Percentiles rank a stretch among this genome's conserved stretches.
Conservation (phyloP, 2,113 vertebrate species). For the Ovis aries region ARS-UI_Ramb_v3.0 NC_056061.1:78998001-78998500, state of each 20-base stretch:
- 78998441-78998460: no score
- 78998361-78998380: not conserved
- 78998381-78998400: not conserved
- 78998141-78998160: not conserved
- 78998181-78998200: not conserved
- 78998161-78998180: not conserved
- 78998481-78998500: no score
- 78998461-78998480: no score
- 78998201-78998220: not conserved
- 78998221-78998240: not conserved
- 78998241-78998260: not conserved
- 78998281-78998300: not conserved
- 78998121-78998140: not conserved
- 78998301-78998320: not conserved
- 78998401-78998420: no score
- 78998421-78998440: no score
- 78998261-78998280: not conserved
- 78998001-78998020: not conserved
- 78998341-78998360: not conserved
- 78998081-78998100: not conserved
- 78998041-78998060: not conserved
- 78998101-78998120: not conserved
- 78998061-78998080: not conserved
- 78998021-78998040: not conserved
- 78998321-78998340: not conserved